Base-by-base conservation (phyloP, 1,140 invertebrate genomes). In the Drosophila pruinosa region DNA sequence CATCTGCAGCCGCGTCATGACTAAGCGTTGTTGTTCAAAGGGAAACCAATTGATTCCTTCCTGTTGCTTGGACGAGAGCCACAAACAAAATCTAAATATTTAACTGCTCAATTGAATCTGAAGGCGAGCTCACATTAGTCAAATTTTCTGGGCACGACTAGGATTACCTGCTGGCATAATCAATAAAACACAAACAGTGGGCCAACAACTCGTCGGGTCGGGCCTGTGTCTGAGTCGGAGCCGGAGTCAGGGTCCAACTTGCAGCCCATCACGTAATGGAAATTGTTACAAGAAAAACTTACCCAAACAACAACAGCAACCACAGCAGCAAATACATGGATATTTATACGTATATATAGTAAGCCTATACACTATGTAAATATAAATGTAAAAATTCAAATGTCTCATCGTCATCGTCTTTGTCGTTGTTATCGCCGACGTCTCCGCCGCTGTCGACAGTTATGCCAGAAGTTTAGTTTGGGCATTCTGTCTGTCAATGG, bases 41-140 rank as follows among this genome's bases (percentile, higher is more conserved):
- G 81, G 74, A 77, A 78, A 81, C 77, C 82, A 85, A 85, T 85
- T 85, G 81, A 88, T 85, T 85, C 81, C 81, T 85, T 85, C 81
- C 81, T 85, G 81, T 81, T 77, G 63, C 70, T 36, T 52, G 21
- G 15, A 10, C 38, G 24, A 72, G 67, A 63, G 59, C 43, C 68
- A 61, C 57, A 62, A 75, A 71, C 61, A 71, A 85, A 85, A 85
- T 85, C 81, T 85, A 85, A 85, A 85, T 85, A 88, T 88, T 85
- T 85, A 85, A 85, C 81, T 65, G 88, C 82, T 85, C 81, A 85
- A 85, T 85, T 85, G 82, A 86, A 85, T 78, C 69, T 81, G 73
- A 85, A 85, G 82, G 81, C 77, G 69, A 57, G 69, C 78, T 63
- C 47, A 76, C 78, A 81, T 82, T 85, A 86, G 77, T 85, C 81